Evolutionary conservation across 2,797 vertebrate genomes (phyloP), one percentile per base, ranked within the genome.

Genomic region (Gambelia wislizenii): DNA sequence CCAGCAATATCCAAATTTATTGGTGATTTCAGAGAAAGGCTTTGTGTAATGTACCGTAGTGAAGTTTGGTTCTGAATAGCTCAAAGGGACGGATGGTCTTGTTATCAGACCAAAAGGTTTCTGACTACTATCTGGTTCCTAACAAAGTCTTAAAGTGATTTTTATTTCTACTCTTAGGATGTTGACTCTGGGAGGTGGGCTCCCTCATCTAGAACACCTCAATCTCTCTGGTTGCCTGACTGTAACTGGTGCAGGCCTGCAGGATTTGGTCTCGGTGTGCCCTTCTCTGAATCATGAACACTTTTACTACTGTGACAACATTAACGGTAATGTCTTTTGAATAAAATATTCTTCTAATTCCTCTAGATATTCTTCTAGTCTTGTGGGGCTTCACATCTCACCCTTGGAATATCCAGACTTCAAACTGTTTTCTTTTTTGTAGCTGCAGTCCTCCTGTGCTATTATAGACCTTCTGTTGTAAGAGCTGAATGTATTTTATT

Each of bases 221-320:
- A 99, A 99, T 94, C 97, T 99, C 95, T 99, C 99, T 0, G 99
- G 99, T 33, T 99, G 99, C 95, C 98, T 99, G 84, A 97, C 98
- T 93, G 97, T 99, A 90, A 99, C 99, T 59, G 98, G 98, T 91
- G 98, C 97, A 87, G 99, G 99, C 91, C 98, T 99, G 92, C 98
- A 98, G 95, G 98, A 99, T 92, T 96, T 99, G 94, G 99, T 99
- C 92, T 97, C 98, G 3, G 98, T 97, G 27, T 99, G 99, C 91
- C 99, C 99, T 87, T 97, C 98, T 90, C 98, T 99, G 82, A 99
- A 99, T 18, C 98, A 99, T 76, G 98, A 99, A 95, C 98, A 99
- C 97, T 99, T 99, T 96, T 99, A 99, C 98, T 99, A 99, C 98
- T 99, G 99, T 97, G 99, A 99, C 98, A 99, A 99, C 98, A 99